phyloP scores from a whole-genome alignment of 2,888 invertebrate species.

The Polydrusus tereticollis region DNA sequence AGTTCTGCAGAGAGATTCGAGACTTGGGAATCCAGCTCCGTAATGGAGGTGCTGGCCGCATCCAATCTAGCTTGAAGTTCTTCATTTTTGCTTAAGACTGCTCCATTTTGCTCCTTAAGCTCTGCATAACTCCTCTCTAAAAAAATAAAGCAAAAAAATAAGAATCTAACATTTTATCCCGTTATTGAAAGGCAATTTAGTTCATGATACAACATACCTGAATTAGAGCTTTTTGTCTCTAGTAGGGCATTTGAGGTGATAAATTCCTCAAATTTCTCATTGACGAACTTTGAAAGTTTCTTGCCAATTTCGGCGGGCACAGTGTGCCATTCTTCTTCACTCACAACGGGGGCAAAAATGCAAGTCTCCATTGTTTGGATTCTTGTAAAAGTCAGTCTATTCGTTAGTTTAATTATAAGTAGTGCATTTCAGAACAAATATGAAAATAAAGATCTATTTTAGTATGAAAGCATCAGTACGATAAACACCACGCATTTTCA shows the following conservation, averaged over 20 bases:
- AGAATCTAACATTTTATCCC: background rate
- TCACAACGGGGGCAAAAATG: constrained; percentile 66
- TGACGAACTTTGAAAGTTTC: constrained; percentile 75
- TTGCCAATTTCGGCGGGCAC: constrained; percentile 70
- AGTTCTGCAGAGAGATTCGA: constrained; percentile 75
- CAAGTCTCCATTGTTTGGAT: constrained; percentile 59
- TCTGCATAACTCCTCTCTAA: constrained; percentile 72
- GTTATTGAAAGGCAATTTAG: background rate
- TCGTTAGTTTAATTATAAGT: constrained; percentile 5
- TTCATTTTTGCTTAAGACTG: constrained; percentile 74
- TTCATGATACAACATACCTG: constrained; percentile 69
- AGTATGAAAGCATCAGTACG: constrained; percentile 25
- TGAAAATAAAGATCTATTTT: constrained; percentile 12
- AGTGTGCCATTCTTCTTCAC: constrained; percentile 70
- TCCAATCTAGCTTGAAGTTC: constrained; percentile 74
- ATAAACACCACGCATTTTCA: constrained; percentile 36
- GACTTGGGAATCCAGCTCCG: constrained; percentile 76
- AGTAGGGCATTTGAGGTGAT: constrained; percentile 81
- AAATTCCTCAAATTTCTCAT: constrained; percentile 77
- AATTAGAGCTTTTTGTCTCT: constrained; percentile 75
- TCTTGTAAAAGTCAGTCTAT: background rate
- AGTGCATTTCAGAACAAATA: constrained; percentile 22
- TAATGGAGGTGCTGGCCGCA: constrained; percentile 73
- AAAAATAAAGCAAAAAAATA: constrained; percentile 49
- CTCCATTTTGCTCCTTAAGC: constrained; percentile 71